phyloP scores from a whole-genome alignment of 2,797 vertebrate species.

The Hirundo rustica region DNA sequence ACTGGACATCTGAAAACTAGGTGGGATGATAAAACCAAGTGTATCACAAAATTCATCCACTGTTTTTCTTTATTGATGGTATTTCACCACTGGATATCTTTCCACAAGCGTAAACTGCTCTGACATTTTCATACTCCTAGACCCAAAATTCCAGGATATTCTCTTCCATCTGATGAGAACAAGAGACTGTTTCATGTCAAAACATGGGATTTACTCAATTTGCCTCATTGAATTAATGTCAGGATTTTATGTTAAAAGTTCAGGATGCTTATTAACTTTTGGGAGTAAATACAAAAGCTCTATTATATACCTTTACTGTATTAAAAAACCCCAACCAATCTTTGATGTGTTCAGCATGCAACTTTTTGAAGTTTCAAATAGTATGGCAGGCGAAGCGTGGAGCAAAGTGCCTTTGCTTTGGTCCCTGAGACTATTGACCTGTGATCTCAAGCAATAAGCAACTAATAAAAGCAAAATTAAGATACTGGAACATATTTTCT shows the following conservation, averaged over 20 bases:
- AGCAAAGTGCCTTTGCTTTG: constrained; percentile 22
- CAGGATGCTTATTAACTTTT: constrained; percentile 72
- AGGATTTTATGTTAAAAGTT: constrained; percentile 62
- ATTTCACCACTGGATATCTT: neutral
- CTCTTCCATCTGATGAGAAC: constrained; percentile 22
- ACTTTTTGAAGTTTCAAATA: constrained; percentile 70
- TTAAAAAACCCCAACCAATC: constrained; percentile 1
- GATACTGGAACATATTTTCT: constrained; percentile 35
- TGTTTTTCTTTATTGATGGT: neutral
- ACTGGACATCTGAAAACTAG: neutral
- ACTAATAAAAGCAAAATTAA: constrained; percentile 42
- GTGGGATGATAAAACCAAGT: neutral
- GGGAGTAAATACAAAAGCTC: constrained; percentile 65
- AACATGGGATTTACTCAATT: constrained; percentile 43
- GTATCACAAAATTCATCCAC: neutral
- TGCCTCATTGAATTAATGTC: constrained; percentile 41
- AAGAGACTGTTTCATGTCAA: constrained; percentile 61
- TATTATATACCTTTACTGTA: constrained; percentile 62
- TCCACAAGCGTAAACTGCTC: neutral
- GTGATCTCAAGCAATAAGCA: constrained; percentile 45
- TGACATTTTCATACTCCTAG: neutral
- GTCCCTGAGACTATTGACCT: constrained; percentile 13
- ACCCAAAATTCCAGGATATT: neutral
- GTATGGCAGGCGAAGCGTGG: constrained; percentile 36
- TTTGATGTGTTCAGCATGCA: constrained; percentile 64